Evolutionary conservation across 2,113 vertebrate species (phyloP), one percentile per base, ranked within the genome.

Genomic region (Ginglymostoma cirratum): DNA sequence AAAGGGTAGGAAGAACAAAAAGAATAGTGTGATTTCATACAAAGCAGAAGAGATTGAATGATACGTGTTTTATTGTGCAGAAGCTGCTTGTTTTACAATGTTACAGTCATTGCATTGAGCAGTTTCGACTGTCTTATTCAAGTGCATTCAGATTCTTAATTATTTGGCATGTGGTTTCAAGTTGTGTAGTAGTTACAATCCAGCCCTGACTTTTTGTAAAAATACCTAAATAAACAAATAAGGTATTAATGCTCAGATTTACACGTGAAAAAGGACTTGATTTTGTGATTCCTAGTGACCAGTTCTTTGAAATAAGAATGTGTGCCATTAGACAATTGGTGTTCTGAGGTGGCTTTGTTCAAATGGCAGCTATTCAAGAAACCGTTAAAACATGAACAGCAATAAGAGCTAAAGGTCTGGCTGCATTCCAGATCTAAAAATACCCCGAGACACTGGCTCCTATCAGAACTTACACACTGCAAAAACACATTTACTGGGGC

Each of bases 281-380:
- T 70, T 70, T 27, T 94, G 38, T 27, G 66, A 67, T 94, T 94
- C 66, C 67, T 45, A 27, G 67, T 48, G 67, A 72, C 27, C 67
- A 72, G 27, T 70, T 45, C 61, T 38, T 38, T 67, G 89, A 93
- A 72, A 95, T 45, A 72, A 70, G 93, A 48, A 48, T 45, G 69
- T 48, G 67, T 30, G 67, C 93, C 67, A 69, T 89, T 55, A 96
- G 93, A 96, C 96, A 96, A 95, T 96, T 89, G 86, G 96, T 95
- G 96, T 83, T 21, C 0, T 96, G 96, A 96, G 96, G 94, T 24
- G 94, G 96, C 96, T 96, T 96, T 97, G 96, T 97, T 96, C 95
- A 92, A 95, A 96, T 96, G 96, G 96, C 96, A 96, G 97, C 98
- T 97, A 97, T 96, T 96, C 70, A 97, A 96, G 95, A 96, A 96